Conservation (phyloP, 2,797 vertebrate genomes). For the Oreochromis mossambicus region DNA sequence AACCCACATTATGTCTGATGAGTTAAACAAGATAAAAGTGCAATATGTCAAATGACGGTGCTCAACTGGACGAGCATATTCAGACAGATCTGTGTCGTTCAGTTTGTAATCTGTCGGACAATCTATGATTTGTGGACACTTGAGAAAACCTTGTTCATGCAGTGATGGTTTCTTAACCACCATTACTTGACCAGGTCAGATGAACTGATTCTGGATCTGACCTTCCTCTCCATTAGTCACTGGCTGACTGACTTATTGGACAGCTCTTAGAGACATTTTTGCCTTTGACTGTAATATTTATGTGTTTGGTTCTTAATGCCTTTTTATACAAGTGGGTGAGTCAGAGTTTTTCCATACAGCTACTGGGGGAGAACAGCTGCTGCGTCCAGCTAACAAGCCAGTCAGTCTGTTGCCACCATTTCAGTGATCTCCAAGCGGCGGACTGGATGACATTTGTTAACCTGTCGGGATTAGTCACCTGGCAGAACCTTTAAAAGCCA, state of each 20-base stretch:
- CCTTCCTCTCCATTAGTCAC: slow-evolving; percentile 58
- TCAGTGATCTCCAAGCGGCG: slow-evolving; percentile 27
- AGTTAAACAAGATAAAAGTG: background rate
- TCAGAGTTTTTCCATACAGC: slow-evolving; percentile 71
- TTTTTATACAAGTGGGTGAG: slow-evolving; percentile 67
- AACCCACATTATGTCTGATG: background rate
- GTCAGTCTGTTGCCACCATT: slow-evolving; percentile 51
- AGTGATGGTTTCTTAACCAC: slow-evolving; percentile 10
- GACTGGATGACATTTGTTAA: slow-evolving; percentile 66
- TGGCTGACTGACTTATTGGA: slow-evolving; percentile 48
- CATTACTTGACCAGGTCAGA: slow-evolving; percentile 60
- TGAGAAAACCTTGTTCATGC: slow-evolving; percentile 25
- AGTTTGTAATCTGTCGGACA: background rate
- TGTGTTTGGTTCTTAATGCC: slow-evolving; percentile 62
- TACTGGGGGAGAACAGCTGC: slow-evolving; percentile 60
- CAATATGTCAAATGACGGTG: background rate
- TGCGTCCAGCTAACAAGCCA: slow-evolving; percentile 29
- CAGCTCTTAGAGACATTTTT: slow-evolving; percentile 47
- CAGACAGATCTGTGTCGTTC: background rate
- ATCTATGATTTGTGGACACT: slow-evolving; percentile 20
- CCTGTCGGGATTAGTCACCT: slow-evolving; percentile 56
- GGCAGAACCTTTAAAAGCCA: slow-evolving; percentile 46
- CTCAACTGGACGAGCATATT: rapidly evolving
- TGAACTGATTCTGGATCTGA: slow-evolving; percentile 46
- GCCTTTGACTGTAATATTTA: slow-evolving; percentile 64